Evolutionary conservation across 1,140 invertebrate genomes (phyloP), one percentile per base, ranked within the genome.

Genomic region (Bacillus rossius): DNA sequence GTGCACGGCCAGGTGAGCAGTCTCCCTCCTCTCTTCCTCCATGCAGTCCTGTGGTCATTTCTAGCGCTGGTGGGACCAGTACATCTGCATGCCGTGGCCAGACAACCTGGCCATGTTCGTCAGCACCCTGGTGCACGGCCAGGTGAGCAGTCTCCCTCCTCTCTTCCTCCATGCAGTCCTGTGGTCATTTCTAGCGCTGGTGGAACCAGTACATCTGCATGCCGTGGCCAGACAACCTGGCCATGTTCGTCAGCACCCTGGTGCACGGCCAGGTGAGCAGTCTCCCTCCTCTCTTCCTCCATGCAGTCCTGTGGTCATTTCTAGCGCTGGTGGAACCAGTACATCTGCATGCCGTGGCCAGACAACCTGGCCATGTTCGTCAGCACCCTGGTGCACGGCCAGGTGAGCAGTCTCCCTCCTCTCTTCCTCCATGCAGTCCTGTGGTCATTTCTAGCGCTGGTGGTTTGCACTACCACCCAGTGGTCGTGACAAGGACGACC

Each of bases 11-110:
- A 73, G 64, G 74, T 74, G 62, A 62, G 53, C n/a, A n/a, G n/a
- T n/a, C n/a, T n/a, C n/a, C n/a, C n/a, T n/a, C n/a, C n/a, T n/a
- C n/a, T n/a, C n/a, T n/a, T n/a, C n/a, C n/a, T n/a, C n/a, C n/a
- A n/a, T n/a, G n/a, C n/a, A n/a, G n/a, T n/a, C n/a, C n/a, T n/a
- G n/a, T n/a, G n/a, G n/a, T n/a, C n/a, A n/a, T n/a, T n/a, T 80
- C 5, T 73, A 73, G 16, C 55, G 79, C 59, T 81, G 78, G 78
- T 81, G 78, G 78, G 68, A 73, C 40, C 75, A 79, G 54, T 79
- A 72, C 57, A 42, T 72, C 64, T 43, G 74, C 68, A 71, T 75
- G 23, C 77, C 75, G 17, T 75, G 73, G 71, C 75, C 74, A 13
- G 76, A 78, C 54, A 64, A 68, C 1, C 49, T 76, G 1, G 75